A percentile compares a stretch with the other conserved stretches of the same genome.
Evolutionary conservation across 1,140 invertebrate species (phyloP).

Genomic region (Heliconius himera): DNA sequence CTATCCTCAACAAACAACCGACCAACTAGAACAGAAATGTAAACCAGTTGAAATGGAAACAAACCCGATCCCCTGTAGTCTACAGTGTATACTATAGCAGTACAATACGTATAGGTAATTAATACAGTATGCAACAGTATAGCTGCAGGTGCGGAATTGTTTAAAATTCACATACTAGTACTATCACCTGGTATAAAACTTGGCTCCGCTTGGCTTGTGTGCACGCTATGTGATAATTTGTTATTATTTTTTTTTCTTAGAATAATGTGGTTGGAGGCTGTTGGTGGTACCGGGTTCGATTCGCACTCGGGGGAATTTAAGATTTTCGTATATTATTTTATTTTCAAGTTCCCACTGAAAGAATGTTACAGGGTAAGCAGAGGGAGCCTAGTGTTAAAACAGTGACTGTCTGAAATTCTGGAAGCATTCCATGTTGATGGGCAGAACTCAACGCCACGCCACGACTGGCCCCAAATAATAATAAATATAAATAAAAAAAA

Average conservation of each 20-base stretch:
- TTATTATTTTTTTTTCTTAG: not conserved
- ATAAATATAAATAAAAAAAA: too few species aligned
- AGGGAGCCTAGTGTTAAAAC: too few species aligned
- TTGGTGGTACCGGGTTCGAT: too few species aligned
- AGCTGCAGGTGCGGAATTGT: conserved; percentile 38
- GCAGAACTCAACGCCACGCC: too few species aligned
- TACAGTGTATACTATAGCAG: not conserved
- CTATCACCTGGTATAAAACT: conserved; percentile 14
- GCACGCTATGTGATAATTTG: not conserved
- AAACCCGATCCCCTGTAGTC: conserved; percentile 30
- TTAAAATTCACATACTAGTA: conserved; percentile 28
- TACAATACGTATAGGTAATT: conserved; percentile 28
- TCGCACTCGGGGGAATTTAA: too few species aligned
- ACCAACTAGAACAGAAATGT: not conserved
- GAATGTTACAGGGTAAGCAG: not conserved
- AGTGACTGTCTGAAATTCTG: too few species aligned
- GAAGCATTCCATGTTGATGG: too few species aligned
- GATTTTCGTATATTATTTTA: too few species aligned
- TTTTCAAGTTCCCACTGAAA: not conserved
- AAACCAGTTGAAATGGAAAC: conserved; percentile 43
- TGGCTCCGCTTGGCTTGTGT: not conserved
- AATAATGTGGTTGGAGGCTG: too few species aligned
- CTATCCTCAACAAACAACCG: not conserved
- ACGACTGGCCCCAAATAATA: too few species aligned
- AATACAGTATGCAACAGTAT: conserved; percentile 14